Evolutionary conservation across 2,113 vertebrate species (phyloP).

Genomic region (Sinocyclocheilus maitianheensis): DNA sequence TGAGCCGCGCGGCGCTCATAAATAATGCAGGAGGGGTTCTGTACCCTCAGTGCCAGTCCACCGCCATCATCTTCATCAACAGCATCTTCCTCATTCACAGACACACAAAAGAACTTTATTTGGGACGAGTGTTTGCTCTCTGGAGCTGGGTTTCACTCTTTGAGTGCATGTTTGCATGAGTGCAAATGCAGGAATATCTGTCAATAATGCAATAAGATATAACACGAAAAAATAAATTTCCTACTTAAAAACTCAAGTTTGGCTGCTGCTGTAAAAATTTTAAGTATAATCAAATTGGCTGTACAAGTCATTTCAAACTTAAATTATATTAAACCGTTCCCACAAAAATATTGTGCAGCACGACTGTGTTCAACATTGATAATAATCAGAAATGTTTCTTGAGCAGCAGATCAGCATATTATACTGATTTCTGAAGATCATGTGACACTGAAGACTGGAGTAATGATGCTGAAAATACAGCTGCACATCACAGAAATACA

Average conservation of each 20-base stretch:
- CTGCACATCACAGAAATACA: background rate
- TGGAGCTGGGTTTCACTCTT: no score
- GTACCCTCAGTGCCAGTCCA: slow-evolving; percentile 59
- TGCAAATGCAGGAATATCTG: background rate
- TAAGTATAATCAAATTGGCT: no score
- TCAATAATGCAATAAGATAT: background rate
- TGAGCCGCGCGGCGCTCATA: slow-evolving; percentile 77
- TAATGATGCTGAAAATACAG: no score
- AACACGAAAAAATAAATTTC: no score
- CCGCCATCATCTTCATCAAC: background rate
- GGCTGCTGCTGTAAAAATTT: no score
- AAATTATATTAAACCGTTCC: background rate
- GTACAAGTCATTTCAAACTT: no score
- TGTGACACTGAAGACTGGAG: no score
- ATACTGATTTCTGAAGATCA: no score
- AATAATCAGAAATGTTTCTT: background rate
- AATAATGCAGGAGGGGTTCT: slow-evolving; percentile 81
- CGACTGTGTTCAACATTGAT: background rate
- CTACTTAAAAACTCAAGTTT: no score
- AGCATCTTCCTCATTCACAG: background rate
- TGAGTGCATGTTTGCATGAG: no score
- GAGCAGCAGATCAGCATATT: no score
- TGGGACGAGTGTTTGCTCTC: background rate
- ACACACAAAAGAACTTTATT: background rate
- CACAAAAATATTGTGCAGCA: background rate